A percentile compares a stretch with the other conserved stretches of the same genome.
Conservation (phyloP, 2,888 invertebrate genomes). For the Phengaris alcon region DNA sequence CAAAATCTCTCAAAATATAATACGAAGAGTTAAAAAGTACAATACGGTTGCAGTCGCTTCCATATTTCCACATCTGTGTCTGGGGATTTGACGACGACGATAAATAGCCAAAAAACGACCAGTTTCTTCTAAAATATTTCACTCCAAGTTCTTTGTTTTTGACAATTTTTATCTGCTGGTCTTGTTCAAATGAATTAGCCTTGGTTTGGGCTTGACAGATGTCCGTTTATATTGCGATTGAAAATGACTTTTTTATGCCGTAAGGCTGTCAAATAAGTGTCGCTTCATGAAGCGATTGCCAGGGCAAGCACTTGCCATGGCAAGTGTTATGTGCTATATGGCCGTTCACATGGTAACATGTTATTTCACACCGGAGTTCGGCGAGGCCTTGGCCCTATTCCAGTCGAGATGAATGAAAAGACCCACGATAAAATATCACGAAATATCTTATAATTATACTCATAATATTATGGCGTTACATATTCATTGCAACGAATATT, state of each 20-base stretch:
- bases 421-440: too few species aligned
- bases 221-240: not conserved
- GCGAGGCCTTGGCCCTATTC: too few species aligned
- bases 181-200: conserved; percentile 9
- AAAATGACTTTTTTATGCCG: not conserved
- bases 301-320: too few species aligned
- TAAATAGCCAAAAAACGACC: conserved; percentile 34
- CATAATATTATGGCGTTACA: too few species aligned
- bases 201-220: not conserved
- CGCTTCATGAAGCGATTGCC: too few species aligned
- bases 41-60: conserved; percentile 1
- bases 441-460: too few species aligned
- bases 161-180: conserved; percentile 32
- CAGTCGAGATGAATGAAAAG: too few species aligned
- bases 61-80: conserved; percentile 3
- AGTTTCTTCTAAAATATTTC: conserved; percentile 37
- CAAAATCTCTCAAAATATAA: not conserved
- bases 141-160: conserved; percentile 34
- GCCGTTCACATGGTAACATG: too few species aligned
- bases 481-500: too few species aligned
- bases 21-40: not conserved
- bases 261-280: too few species aligned
- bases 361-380: too few species aligned
- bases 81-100: conserved; percentile 34
- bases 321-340: too few species aligned